Base-by-base conservation (phyloP, 2,888 invertebrate genomes). In the Oscheius sp. region DNA sequence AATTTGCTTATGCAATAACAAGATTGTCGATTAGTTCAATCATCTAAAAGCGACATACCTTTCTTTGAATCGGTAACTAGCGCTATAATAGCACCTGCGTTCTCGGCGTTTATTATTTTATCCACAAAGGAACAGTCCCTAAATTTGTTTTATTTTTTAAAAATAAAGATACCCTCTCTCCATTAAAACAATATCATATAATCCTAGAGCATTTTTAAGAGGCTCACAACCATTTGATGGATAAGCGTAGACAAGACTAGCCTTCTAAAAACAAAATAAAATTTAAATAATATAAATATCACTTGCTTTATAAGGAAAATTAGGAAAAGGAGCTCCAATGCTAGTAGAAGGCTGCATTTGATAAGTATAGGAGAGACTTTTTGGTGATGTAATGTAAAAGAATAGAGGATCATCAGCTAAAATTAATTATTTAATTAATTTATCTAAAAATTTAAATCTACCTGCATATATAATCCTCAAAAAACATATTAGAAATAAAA, bases 41-140 rank as follows among this genome's bases (percentile, higher is more conserved):
- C n/a, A 3, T 52, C 15, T 10, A 48, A n/a, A n/a, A n/a, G n/a
- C n/a, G n/a, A 34, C 52, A 12, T n/a, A 65, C 70, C 75, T 46
- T 57, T 63, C 6, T 48, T 45, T 8, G 81, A 75, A 67, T 82
- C 82, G 1, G 82, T 81, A 23, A 82, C 72, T 46, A 82, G 70
- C 1, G 75, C 76, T 10, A 80, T 71, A 12, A 63, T 20, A 8
- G 80, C 82, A 15, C 82, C 82, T 3, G 81, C 81, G 8, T 70
- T 52, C 33, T 80, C 70, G 17, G 73, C 82, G 46, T 81, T 74
- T 3, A 80, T 29, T 5, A 71, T 76, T 71, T 82, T 82, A 20
- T 73, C 76, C 0, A 79, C 75, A 65, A 82, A 82, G 0, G 82
- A 77, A 45, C 81, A 82, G 2, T 77, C 79, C 17, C 80, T 81